These are phyloP conservation scores for Dasyprocta punctata DNA, from an alignment of 2,113 vertebrate species.

Conservation along the genomic window DNA sequence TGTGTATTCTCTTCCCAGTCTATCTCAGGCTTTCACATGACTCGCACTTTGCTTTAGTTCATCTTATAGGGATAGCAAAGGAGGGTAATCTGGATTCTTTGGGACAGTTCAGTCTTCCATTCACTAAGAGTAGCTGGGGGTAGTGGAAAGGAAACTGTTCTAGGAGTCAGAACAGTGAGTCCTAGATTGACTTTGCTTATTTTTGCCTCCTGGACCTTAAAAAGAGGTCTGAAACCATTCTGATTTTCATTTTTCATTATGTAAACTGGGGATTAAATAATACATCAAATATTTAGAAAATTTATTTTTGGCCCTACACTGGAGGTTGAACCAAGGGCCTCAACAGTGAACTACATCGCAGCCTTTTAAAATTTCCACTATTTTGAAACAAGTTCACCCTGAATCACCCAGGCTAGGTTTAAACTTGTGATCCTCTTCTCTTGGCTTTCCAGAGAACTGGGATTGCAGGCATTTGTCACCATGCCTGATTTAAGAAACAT, in stretches of 20 bases:
- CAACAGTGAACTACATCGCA: too few relatives aligned
- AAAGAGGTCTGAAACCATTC: neutral
- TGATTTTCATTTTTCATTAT: neutral
- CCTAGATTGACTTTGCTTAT: neutral
- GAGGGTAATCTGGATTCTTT: neutral
- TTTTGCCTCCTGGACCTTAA: neutral
- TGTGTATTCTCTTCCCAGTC: neutral
- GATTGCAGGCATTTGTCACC: neutral
- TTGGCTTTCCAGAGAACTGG: neutral
- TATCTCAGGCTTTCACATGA: neutral
- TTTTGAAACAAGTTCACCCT: neutral
- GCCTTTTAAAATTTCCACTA: neutral
- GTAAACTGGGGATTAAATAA: neutral
- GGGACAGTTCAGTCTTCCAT: neutral
- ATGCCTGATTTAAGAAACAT: neutral
- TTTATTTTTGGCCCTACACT: neutral
- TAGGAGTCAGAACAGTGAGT: neutral
- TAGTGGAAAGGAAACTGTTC: neutral
- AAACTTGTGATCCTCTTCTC: neutral
- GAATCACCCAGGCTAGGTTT: neutral
- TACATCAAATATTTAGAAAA: neutral
- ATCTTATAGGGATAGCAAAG: neutral
- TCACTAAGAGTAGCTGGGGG: neutral
- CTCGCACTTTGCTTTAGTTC: neutral
- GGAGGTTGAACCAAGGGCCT: neutral